A percentile compares a stretch with the other conserved stretches of the same genome.
phyloP scores from a whole-genome alignment of 2,888 invertebrate species.

The Xanthia togata region DNA sequence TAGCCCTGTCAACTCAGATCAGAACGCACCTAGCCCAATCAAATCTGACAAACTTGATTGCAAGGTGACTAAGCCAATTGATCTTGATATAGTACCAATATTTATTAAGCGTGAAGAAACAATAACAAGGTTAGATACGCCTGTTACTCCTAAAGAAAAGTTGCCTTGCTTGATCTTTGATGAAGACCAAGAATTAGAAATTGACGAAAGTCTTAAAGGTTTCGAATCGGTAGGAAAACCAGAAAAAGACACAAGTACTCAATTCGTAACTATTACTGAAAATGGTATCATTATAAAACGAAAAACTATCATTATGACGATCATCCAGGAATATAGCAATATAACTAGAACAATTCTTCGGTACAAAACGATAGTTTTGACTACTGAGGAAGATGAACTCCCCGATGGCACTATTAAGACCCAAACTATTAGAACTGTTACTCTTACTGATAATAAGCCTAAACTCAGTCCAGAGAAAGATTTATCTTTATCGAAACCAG shows the following conservation, averaged over 20 bases:
- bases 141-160: conserved; percentile 11
- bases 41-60: conserved; percentile 1
- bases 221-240: conserved; percentile 48
- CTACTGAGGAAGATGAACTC: conserved; percentile 59
- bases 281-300: conserved; percentile 42
- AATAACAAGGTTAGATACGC: neutral
- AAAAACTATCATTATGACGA: conserved; percentile 19
- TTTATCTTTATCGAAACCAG: neutral
- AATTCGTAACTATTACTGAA: conserved; percentile 29
- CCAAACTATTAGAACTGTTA: conserved; percentile 47
- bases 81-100: neutral
- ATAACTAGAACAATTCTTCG: conserved; percentile 25
- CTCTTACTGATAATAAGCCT: conserved; percentile 40
- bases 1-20: neutral
- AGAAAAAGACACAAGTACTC: conserved; percentile 31
- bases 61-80: neutral
- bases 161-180: conserved; percentile 35
- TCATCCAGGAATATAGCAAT: conserved; percentile 58
- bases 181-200: conserved; percentile 42
- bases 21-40: neutral
- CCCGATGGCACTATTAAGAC: conserved; percentile 53
- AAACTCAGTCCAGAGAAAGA: neutral
- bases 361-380: conserved; percentile 57
- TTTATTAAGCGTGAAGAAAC: conserved; percentile 16
- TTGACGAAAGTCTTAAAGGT: conserved; percentile 58